A percentile compares a stretch with the other conserved stretches of the same genome.
phyloP scores from a whole-genome alignment of 1,140 invertebrate species.

The Temnothorax curvispinosus region DNA sequence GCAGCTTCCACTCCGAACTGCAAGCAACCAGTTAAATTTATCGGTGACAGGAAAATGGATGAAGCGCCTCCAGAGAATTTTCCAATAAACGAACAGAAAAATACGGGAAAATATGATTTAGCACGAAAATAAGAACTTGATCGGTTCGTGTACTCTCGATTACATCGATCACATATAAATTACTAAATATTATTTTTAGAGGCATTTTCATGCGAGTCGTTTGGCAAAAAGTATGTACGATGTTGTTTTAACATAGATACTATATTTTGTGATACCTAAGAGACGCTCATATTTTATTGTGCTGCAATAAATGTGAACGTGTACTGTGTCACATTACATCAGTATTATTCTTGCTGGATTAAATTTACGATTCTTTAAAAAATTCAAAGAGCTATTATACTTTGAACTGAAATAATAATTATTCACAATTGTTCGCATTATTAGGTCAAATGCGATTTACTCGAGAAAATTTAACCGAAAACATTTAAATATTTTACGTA shows the following conservation, averaged over 20 bases:
- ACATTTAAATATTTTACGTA: constrained; percentile 3
- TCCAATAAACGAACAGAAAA: constrained; percentile 62
- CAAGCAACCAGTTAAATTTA: constrained; percentile 59
- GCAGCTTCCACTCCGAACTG: constrained; percentile 5
- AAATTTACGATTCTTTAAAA: constrained; percentile 2
- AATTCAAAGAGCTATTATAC: not conserved
- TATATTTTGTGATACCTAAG: too few species aligned
- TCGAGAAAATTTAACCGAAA: not conserved
- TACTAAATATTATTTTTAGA: not conserved
- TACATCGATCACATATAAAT: constrained; percentile 31
- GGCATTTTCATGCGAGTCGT: not conserved
- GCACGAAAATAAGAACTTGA: constrained; percentile 18
- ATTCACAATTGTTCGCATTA: not conserved
- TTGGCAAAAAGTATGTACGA: not conserved
- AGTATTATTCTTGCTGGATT: not conserved
- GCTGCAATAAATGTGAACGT: too few species aligned
- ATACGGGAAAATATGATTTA: constrained; percentile 62
- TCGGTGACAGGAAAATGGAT: constrained; percentile 61
- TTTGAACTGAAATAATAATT: not conserved
- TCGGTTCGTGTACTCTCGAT: not conserved
- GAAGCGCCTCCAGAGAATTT: constrained; percentile 59
- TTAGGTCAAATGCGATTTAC: not conserved
- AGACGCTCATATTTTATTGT: too few species aligned
- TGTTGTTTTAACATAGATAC: not conserved
- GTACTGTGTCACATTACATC: too few species aligned